Conservation (phyloP, 2,888 invertebrate genomes). For the Escarpia spicata region DNA sequence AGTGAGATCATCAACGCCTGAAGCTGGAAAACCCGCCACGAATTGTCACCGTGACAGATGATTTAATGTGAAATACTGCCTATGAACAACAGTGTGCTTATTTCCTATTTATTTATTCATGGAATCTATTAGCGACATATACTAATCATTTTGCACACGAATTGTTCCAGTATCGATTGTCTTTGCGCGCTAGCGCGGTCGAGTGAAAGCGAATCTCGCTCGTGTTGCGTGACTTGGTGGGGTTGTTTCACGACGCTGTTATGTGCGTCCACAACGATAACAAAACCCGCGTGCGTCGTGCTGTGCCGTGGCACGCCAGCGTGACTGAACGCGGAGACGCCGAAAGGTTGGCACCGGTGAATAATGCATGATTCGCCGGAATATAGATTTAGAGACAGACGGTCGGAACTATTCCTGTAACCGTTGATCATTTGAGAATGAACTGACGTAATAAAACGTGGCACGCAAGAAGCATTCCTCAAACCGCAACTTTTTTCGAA, state of each 20-base stretch:
- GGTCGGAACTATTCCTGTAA: not conserved
- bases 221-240: not conserved
- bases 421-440: not conserved
- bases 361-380: not conserved
- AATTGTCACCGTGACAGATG: not conserved
- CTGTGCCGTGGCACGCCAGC: not conserved
- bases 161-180: slow-evolving; percentile 9
- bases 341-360: not conserved
- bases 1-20: not conserved
- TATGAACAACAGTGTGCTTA: not conserved
- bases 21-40: not conserved
- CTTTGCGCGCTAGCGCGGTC: not conserved
- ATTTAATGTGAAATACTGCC: not conserved
- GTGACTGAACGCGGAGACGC: not conserved
- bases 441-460: not conserved
- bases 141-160: slow-evolving; percentile 12
- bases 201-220: not conserved
- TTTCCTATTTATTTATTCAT: slow-evolving; percentile 16
- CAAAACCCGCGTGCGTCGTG: not conserved
- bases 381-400: not conserved
- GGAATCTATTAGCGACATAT: slow-evolving; percentile 16
- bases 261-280: not conserved
- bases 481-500: not conserved
- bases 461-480: not conserved
- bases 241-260: not conserved